phyloP scores from a whole-genome alignment of 2,113 vertebrate species.

The Urocolius indicus region DNA sequence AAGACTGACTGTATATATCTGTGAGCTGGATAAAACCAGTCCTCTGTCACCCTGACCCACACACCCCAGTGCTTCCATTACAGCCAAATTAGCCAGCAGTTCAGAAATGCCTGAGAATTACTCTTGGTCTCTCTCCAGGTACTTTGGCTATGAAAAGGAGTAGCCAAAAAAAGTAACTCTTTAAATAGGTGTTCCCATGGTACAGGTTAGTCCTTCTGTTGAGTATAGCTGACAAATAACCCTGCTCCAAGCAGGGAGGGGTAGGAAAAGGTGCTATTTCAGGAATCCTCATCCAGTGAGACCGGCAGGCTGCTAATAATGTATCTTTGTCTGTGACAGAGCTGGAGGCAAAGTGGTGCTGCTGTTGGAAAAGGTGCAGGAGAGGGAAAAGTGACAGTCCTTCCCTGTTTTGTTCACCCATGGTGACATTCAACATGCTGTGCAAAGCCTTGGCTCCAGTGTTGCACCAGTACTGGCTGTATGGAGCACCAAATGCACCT shows the following conservation, averaged over 20 bases:
- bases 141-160: neutral
- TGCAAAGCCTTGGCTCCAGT: neutral
- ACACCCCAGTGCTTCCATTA: neutral
- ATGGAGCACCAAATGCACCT: neutral
- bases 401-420: neutral
- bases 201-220: neutral
- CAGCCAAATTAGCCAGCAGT: neutral
- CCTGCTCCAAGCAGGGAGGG: neutral
- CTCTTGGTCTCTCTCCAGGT: neutral
- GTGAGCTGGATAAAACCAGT: neutral
- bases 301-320: neutral
- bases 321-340: neutral
- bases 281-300: neutral
- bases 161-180: neutral
- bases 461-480: accelerated
- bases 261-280: neutral
- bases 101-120: neutral
- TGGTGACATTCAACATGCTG: accelerated
- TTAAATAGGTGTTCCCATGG: neutral
- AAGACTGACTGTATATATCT: neutral
- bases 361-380: neutral
- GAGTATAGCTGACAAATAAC: neutral
- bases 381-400: neutral
- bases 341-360: neutral
- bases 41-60: neutral